Evolutionary conservation across 2,113 vertebrate species (phyloP).

Genomic region (Chroicocephalus ridibundus): DNA sequence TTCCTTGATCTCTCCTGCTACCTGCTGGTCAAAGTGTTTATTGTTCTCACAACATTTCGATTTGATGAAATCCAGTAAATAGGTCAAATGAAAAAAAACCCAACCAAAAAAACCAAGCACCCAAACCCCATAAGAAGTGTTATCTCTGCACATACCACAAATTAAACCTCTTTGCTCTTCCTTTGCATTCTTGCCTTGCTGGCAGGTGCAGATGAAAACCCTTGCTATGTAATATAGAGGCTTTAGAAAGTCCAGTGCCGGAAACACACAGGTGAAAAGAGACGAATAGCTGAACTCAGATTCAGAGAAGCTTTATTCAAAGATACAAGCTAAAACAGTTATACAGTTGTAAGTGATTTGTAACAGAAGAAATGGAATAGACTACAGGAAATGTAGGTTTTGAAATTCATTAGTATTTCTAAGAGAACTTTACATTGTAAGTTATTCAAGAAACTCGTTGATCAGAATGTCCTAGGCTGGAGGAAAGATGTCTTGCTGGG

Average conservation of each 20-base stretch:
- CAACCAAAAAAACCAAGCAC: neutral
- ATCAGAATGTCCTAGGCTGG: neutral
- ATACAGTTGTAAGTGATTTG: neutral
- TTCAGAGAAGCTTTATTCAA: neutral
- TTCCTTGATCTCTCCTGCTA: neutral
- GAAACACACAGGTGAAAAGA: neutral
- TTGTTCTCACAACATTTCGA: neutral
- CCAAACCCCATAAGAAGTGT: neutral
- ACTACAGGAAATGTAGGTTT: neutral
- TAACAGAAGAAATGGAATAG: neutral
- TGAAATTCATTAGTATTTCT: neutral
- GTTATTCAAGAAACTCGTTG: neutral
- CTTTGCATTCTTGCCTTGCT: neutral
- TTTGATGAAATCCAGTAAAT: neutral
- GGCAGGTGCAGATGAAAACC: neutral
- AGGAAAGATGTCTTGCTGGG: neutral
- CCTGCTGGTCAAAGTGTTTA: constrained; percentile 22
- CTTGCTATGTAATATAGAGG: neutral
- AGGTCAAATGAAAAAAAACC: neutral
- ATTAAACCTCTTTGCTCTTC: neutral
- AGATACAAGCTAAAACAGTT: neutral
- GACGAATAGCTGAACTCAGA: neutral
- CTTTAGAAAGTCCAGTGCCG: neutral
- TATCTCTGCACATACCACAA: neutral
- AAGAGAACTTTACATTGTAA: neutral